A percentile compares a stretch with the other conserved stretches of the same genome.
Evolutionary conservation across 2,888 invertebrate species (phyloP).

Genomic region (Dolichopus griseipennis): DNA sequence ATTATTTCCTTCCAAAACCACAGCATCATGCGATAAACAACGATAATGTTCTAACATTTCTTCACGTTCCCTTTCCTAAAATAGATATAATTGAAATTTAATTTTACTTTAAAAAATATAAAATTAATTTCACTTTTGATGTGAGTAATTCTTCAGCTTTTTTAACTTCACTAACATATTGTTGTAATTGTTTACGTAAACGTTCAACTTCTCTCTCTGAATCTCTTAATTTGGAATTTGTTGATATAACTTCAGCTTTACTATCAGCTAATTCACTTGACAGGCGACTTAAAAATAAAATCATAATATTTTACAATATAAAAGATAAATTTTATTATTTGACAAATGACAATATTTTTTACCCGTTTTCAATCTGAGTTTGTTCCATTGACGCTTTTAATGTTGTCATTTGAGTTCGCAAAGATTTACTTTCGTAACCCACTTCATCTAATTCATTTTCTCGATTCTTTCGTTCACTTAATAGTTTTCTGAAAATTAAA

Average conservation of each 20-base stretch:
- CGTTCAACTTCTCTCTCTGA: slow-evolving; percentile 63
- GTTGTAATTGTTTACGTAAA: slow-evolving; percentile 66
- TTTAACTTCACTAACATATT: slow-evolving; percentile 73
- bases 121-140: slow-evolving; percentile 48
- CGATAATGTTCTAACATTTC: slow-evolving; percentile 75
- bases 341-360: slow-evolving; percentile 15
- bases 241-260: slow-evolving; percentile 52
- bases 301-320: neutral
- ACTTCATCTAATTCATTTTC: slow-evolving; percentile 37
- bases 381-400: slow-evolving; percentile 38
- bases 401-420: slow-evolving; percentile 37
- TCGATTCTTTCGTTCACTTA: slow-evolving; percentile 31
- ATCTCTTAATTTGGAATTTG: slow-evolving; percentile 59
- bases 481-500: slow-evolving; percentile 31
- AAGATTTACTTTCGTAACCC: slow-evolving; percentile 36
- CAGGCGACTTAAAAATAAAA: slow-evolving; percentile 48
- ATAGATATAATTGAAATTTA: slow-evolving; percentile 23
- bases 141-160: slow-evolving; percentile 67
- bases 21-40: slow-evolving; percentile 67
- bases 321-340: slow-evolving; percentile 11
- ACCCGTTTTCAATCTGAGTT: slow-evolving; percentile 40
- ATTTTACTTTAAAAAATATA: neutral
- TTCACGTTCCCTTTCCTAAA: slow-evolving; percentile 65
- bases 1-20: slow-evolving; percentile 66
- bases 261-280: slow-evolving; percentile 61